Base-by-base conservation (phyloP, 1,140 invertebrate species). In the Agraylea sexmaculata region DNA sequence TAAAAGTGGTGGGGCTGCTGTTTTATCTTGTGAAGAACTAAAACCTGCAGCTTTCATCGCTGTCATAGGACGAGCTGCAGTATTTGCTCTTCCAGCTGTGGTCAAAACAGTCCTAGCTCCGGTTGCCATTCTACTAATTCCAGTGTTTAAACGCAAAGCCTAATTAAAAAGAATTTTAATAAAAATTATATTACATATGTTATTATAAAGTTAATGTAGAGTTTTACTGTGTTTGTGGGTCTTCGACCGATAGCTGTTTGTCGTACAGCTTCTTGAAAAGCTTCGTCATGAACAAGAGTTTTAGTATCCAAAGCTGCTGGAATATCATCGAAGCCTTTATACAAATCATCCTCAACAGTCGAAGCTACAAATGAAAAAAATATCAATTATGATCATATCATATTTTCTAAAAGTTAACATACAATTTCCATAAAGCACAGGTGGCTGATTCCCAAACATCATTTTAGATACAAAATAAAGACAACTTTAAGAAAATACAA, bases 11-110 rank as follows among this genome's bases (percentile, higher is more conserved):
- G 72, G 70, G 12, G 61, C 50, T 13, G 61, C 55, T 28, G 73
- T 58, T 84, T 80, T 56, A 83, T 60, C 67, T 30, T 61, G 62
- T 42, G 74, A 74, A 15, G 86, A 87, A 3, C 87, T 92, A 58
- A 91, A 97, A 2, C 94, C 93, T 27, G 88, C 93, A 8, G 87
- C 92, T 40, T 86, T 69, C n/a, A 96, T 86, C 15, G 92, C 92
- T 8, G 94, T 97, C 73, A 95, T 90, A 7, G 93, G 93, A 42
- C 93, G 69, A 23, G 73, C 62, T 54, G 48, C 40, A 25, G 22
- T 34, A 28, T 22, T 32, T 10, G 19, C 30, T n/a, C 19, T 21
- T 23, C 58, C 58, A 3, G 61, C n/a, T 31, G 3, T 10, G 27
- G 13, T 16, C 2, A 42, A 23, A 23, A 8, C 7, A 11, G 13